Conservation (phyloP, 1,140 invertebrate species). For the Chironomus tepperi region DNA sequence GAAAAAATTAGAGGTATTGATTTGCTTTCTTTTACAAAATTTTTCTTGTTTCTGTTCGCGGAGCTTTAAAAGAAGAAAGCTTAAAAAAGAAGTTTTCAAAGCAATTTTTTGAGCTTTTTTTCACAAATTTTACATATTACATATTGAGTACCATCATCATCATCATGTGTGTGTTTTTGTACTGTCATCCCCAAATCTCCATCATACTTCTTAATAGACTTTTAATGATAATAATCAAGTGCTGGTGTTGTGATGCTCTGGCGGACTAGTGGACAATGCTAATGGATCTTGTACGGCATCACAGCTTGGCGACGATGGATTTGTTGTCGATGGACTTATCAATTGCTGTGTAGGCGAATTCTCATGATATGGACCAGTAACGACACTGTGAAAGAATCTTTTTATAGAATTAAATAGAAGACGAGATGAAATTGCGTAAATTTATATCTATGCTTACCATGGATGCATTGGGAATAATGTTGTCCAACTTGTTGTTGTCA, state of each 20-base stretch:
- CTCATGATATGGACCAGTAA: slow-evolving; percentile 73
- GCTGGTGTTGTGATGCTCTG: neutral
- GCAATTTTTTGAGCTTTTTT: neutral
- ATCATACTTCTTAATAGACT: neutral
- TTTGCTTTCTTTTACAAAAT: neutral
- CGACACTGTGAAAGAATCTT: slow-evolving; percentile 40
- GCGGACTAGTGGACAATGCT: neutral
- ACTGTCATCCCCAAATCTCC: neutral
- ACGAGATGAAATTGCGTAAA: slow-evolving; percentile 6
- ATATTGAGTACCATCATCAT: neutral
- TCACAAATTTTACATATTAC: neutral
- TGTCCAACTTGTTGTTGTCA: slow-evolving; percentile 74
- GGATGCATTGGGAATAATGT: slow-evolving; percentile 75
- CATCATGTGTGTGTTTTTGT: neutral
- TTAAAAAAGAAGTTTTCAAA: neutral
- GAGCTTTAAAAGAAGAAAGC: neutral
- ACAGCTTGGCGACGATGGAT: neutral
- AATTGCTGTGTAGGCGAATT: neutral
- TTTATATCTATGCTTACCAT: slow-evolving; percentile 40
- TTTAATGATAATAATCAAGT: neutral
- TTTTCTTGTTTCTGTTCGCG: neutral
- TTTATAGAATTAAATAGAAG: neutral
- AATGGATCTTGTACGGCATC: neutral
- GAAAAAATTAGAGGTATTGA: slow-evolving; percentile 2
- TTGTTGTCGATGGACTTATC: too few relatives aligned